These are phyloP conservation scores for Mastomys coucha DNA, from an alignment of 2,113 vertebrate species.

Conservation along the genomic window DNA sequence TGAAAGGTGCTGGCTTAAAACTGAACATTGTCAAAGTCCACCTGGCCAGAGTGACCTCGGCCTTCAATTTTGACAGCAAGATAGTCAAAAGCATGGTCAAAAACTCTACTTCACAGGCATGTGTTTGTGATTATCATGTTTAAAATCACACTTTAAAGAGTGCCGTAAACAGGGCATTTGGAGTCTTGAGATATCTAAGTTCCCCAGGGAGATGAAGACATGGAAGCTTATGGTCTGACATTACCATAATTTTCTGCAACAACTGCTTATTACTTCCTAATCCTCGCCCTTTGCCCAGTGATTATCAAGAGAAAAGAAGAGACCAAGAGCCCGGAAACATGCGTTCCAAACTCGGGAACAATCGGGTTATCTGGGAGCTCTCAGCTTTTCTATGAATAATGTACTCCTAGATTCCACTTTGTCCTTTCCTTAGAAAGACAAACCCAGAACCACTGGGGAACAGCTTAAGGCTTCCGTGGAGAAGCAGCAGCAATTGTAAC, in stretches of 20 bases:
- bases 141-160: slow-evolving; percentile 31
- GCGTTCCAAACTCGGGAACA: background rate
- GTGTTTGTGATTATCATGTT: background rate
- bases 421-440: background rate
- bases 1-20: background rate
- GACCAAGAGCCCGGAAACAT: background rate
- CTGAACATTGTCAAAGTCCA: background rate
- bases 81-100: background rate
- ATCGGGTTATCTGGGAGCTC: background rate
- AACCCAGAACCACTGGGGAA: slow-evolving; percentile 1
- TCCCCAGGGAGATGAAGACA: background rate
- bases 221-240: background rate
- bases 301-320: background rate
- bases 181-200: background rate
- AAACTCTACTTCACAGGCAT: background rate
- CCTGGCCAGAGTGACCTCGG: background rate
- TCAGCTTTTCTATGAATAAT: background rate
- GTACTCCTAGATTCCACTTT: background rate
- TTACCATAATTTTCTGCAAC: background rate
- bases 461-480: background rate
- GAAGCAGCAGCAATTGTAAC: background rate
- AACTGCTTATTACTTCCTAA: background rate
- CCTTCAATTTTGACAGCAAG: slow-evolving; percentile 14
- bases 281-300: background rate
- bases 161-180: background rate